phyloP scores from a whole-genome alignment of 2,113 vertebrate species.

The Peromyscus leucopus region DNA sequence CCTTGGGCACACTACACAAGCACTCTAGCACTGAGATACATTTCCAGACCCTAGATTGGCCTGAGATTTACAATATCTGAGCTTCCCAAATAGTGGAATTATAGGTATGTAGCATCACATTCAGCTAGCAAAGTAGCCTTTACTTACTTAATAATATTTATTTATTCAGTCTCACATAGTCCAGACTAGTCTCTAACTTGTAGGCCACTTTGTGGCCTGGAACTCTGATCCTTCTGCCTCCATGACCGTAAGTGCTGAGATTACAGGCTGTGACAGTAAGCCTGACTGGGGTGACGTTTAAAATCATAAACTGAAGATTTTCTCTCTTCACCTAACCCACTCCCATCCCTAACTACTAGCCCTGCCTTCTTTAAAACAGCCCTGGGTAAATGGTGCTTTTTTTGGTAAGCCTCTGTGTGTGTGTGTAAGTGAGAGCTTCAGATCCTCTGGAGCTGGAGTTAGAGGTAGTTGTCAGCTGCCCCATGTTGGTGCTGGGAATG shows the following conservation, averaged over 20 bases:
- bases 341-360: not conserved
- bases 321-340: not conserved
- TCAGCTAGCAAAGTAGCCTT: not conserved
- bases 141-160: not conserved
- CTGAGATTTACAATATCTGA: not conserved
- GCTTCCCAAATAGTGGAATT: not conserved
- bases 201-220: not conserved
- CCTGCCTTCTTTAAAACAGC: not conserved
- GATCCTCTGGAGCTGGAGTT: too few species aligned
- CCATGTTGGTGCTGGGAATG: too few species aligned
- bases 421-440: too few species aligned
- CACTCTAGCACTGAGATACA: not conserved
- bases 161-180: not conserved
- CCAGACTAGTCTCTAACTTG: not conserved
- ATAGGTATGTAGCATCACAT: not conserved
- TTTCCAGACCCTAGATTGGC: not conserved
- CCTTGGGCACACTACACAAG: not conserved
- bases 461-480: too few species aligned
- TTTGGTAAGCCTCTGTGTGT: too few species aligned
- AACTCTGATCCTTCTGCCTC: not conserved
- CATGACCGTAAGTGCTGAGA: not conserved
- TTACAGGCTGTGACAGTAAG: not conserved
- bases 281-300: not conserved
- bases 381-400: too few species aligned
- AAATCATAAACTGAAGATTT: too few species aligned